Conservation (phyloP, 2,113 vertebrate species). For the Saguinus midas region DNA sequence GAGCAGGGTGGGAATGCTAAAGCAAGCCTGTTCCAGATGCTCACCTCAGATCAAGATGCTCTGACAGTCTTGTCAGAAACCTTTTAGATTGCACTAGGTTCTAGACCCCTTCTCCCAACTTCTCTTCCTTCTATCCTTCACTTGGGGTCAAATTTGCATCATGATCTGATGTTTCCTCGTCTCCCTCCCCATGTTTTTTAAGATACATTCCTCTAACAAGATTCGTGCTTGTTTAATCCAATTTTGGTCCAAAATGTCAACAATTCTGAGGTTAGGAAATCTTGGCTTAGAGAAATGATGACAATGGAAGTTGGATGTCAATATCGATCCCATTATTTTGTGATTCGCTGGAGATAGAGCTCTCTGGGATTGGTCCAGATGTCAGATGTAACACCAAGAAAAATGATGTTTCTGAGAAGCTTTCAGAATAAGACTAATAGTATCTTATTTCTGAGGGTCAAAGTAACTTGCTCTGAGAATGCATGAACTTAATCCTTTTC, state of each 20-base stretch:
- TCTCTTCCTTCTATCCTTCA: not conserved
- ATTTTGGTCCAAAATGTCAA: not conserved
- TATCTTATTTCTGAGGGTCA: not conserved
- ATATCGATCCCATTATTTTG: not conserved
- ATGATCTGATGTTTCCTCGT: not conserved
- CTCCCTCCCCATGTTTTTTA: not conserved
- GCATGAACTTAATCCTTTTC: not conserved
- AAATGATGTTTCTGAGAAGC: not conserved
- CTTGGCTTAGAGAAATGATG: not conserved
- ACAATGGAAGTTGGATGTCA: not conserved
- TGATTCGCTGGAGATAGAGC: not conserved
- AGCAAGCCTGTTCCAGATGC: not conserved
- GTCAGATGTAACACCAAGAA: not conserved
- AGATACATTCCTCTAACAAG: not conserved
- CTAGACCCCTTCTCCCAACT: not conserved
- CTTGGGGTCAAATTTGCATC: not conserved
- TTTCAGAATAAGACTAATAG: not conserved
- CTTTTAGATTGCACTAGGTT: not conserved
- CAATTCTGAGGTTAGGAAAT: not conserved
- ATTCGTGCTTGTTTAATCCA: not conserved
- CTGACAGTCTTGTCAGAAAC: not conserved
- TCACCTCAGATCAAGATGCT: not conserved
- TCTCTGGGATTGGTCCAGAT: not conserved
- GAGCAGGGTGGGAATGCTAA: not conserved
- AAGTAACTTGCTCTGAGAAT: constrained; percentile 46